A percentile compares a stretch with the other conserved stretches of the same genome.
Conservation (phyloP, 2,113 vertebrate species). For the Erythrolamprus reginae region DNA sequence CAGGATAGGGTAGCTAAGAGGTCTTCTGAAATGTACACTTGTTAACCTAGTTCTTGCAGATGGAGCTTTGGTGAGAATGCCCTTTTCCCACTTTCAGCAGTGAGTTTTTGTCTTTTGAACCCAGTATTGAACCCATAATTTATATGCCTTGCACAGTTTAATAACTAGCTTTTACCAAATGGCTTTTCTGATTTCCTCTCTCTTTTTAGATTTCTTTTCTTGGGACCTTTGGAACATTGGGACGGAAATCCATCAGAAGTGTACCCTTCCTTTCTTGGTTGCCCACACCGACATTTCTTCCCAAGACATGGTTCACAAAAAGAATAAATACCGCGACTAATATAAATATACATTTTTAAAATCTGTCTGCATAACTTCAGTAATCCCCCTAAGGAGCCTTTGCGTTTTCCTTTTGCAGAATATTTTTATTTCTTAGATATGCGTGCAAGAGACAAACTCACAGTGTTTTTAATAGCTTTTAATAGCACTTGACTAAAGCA, state of each 20-base stretch:
- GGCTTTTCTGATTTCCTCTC: constrained; percentile 37
- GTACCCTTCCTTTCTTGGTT: constrained; percentile 24
- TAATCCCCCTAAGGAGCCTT: constrained; percentile 44
- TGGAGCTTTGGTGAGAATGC: constrained; percentile 10
- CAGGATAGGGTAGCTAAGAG: constrained; percentile 8
- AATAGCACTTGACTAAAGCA: not conserved
- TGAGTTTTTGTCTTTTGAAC: not conserved
- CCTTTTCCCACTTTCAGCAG: constrained; percentile 3
- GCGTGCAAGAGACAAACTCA: constrained; percentile 16
- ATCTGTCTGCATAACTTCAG: constrained; percentile 7
- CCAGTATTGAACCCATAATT: not conserved
- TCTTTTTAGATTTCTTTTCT: constrained; percentile 64
- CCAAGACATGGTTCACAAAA: constrained; percentile 51
- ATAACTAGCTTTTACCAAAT: not conserved
- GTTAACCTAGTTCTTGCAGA: constrained; percentile 43
- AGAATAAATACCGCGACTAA: constrained; percentile 40
- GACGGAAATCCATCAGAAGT: constrained; percentile 36
- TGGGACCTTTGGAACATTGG: constrained; percentile 52
- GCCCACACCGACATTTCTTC: constrained; percentile 6
- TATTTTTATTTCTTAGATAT: constrained; percentile 27
- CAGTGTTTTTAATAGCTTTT: not conserved
- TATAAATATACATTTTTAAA: constrained; percentile 12
- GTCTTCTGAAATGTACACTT: constrained; percentile 40
- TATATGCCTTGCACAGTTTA: constrained; percentile 39
- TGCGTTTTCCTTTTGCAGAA: constrained; percentile 41